Evolutionary conservation across 1,140 invertebrate genomes (phyloP).

Genomic region (Solenopsis invicta): DNA sequence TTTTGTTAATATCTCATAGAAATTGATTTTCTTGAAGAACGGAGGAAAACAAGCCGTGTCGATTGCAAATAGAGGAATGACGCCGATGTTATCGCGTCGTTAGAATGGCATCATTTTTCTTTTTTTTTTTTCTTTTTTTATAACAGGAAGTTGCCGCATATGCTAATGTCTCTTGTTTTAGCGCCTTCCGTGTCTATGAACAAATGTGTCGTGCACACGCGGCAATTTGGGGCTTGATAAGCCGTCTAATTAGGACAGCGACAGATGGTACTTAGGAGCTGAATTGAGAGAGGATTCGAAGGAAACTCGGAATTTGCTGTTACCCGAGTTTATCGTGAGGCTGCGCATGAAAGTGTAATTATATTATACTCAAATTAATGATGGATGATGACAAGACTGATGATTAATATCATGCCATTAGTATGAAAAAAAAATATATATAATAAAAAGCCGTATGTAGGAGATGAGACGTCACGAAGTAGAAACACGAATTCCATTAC

Average conservation of each 20-base stretch:
- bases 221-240: constrained; percentile 70
- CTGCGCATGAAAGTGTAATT: constrained; percentile 50
- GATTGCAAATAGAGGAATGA: neutral
- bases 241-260: constrained; percentile 71
- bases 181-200: constrained; percentile 22
- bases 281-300: constrained; percentile 44
- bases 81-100: constrained; percentile 3
- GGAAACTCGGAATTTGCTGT: constrained; percentile 36
- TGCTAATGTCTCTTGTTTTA: constrained; percentile 54
- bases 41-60: neutral
- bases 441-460: neutral
- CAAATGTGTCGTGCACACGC: constrained; percentile 45
- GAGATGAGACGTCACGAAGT: neutral
- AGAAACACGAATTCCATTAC: neutral
- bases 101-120: neutral
- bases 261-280: constrained; percentile 66
- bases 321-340: constrained; percentile 44
- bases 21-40: constrained; percentile 8
- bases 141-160: constrained; percentile 1
- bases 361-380: constrained; percentile 24
- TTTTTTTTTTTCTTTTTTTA: constrained; percentile 25
- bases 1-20: constrained; percentile 1
- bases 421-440: neutral
- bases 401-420: constrained; percentile 25
- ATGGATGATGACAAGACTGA: constrained; percentile 16